A percentile compares a stretch with the other conserved stretches of the same genome.
Conservation (phyloP, 2,888 invertebrate species). For the Drosophila meridiana region DNA sequence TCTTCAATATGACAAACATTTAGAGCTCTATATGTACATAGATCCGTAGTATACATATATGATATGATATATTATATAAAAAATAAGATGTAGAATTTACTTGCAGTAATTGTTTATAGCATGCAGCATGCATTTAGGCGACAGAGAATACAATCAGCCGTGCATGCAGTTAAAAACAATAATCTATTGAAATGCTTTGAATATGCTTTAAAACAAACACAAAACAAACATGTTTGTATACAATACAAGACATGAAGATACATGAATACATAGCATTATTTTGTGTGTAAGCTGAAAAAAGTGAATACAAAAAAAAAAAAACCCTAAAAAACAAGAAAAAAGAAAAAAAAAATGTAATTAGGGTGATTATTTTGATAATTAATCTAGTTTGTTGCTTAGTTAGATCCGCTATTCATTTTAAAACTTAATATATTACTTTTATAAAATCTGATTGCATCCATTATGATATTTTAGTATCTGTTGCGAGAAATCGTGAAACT, state of each 20-base stretch:
- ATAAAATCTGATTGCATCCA: constrained; percentile 24
- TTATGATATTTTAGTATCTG: constrained; percentile 44
- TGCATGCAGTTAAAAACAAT: constrained; percentile 43
- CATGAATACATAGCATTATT: constrained; percentile 49
- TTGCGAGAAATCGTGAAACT: constrained; percentile 22
- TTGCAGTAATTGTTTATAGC: constrained; percentile 46
- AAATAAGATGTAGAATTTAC: constrained; percentile 46
- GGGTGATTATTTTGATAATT: constrained; percentile 59
- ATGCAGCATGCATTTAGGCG: constrained; percentile 58
- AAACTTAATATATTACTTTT: constrained; percentile 1
- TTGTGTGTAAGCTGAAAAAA: constrained; percentile 42
- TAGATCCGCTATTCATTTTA: constrained; percentile 23
- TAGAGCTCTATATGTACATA: constrained; percentile 67
- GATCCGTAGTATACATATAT: constrained; percentile 45
- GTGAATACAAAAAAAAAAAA: constrained; percentile 27
- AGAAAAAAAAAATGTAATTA: not conserved
- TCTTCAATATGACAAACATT: constrained; percentile 65
- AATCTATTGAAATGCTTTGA: constrained; percentile 75
- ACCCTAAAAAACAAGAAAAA: constrained; percentile 12
- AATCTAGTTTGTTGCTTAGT: constrained; percentile 60
- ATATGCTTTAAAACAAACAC: constrained; percentile 75
- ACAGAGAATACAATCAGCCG: constrained; percentile 37
- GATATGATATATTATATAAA: constrained; percentile 29
- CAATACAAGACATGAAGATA: constrained; percentile 54
- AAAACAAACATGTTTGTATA: constrained; percentile 50